These are phyloP conservation scores for Monochamus alternatus DNA, from an alignment of 2,888 invertebrate genomes.

Conservation along the genomic window DNA sequence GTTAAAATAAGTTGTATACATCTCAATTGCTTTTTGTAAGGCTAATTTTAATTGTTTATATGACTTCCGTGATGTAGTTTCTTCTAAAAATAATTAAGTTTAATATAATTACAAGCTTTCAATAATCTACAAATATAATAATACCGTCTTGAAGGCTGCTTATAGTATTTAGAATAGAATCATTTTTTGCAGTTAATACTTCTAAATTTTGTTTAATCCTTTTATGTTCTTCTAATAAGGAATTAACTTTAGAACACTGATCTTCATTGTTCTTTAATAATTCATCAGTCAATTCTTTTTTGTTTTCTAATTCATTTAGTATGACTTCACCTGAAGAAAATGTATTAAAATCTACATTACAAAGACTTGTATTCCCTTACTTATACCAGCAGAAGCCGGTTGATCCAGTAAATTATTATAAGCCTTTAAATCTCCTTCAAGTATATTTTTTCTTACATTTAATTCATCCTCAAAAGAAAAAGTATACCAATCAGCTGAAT, in stretches of 20 bases:
- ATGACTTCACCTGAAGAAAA: slow-evolving; percentile 12
- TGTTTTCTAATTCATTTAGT: not conserved
- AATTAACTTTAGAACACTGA: slow-evolving; percentile 17
- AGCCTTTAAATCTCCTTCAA: slow-evolving; percentile 1
- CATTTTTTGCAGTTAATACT: slow-evolving; percentile 14
- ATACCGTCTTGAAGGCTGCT: slow-evolving; percentile 35
- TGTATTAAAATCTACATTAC: not conserved
- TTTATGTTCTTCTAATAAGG: slow-evolving; percentile 13
- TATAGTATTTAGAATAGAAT: slow-evolving; percentile 14
- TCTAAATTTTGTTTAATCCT: slow-evolving; percentile 22
- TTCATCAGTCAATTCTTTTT: not conserved
- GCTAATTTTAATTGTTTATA: slow-evolving; percentile 26
- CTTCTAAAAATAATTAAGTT: slow-evolving; percentile 20
- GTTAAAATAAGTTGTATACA: slow-evolving; percentile 37
- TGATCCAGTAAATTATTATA: slow-evolving; percentile 14
- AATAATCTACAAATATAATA: not conserved
- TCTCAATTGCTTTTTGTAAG: slow-evolving; percentile 33
- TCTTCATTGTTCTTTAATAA: slow-evolving; percentile 7
- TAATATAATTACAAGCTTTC: not conserved
- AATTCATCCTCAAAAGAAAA: slow-evolving; percentile 27
- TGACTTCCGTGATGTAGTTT: slow-evolving; percentile 7
- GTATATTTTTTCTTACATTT: slow-evolving; percentile 7
- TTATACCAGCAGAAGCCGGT: not conserved
- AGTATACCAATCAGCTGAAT: slow-evolving; percentile 32
- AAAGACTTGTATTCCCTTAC: not conserved